Evolutionary conservation across 2,797 vertebrate genomes (phyloP).

Genomic region (Tarsius wallacei): DNA sequence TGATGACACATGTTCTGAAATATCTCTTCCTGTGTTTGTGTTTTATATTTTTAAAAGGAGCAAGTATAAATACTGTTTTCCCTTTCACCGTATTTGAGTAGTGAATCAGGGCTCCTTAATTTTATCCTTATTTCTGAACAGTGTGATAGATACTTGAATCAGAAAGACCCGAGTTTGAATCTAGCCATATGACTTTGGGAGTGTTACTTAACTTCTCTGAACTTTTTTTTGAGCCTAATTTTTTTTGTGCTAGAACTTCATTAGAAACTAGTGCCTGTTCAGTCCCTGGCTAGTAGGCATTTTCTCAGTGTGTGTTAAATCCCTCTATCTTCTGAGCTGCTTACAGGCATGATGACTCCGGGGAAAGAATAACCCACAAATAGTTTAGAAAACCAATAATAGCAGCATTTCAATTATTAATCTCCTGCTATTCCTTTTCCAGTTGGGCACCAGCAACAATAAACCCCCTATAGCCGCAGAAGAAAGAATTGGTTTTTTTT

Average conservation of each 20-base stretch:
- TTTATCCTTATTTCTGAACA: not conserved
- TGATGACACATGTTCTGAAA: slow-evolving; percentile 62
- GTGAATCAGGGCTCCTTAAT: slow-evolving; percentile 54
- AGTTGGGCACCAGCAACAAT: slow-evolving; percentile 74
- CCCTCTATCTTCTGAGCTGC: slow-evolving; percentile 62
- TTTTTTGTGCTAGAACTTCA: not conserved
- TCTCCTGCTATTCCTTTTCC: slow-evolving; percentile 76
- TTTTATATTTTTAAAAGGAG: slow-evolving; percentile 69
- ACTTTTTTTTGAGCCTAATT: not conserved
- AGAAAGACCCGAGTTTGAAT: not conserved
- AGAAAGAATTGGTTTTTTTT: slow-evolving; percentile 68
- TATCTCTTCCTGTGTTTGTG: slow-evolving; percentile 69
- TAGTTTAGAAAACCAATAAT: slow-evolving; percentile 81
- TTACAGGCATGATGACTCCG: slow-evolving; percentile 64
- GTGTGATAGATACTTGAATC: not conserved
- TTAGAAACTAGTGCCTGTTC: slow-evolving; percentile 7
- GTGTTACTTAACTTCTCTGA: not conserved
- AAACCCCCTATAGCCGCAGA: slow-evolving; percentile 68
- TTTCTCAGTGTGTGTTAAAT: slow-evolving; percentile 62
- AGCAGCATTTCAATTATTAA: slow-evolving; percentile 84
- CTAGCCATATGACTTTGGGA: not conserved
- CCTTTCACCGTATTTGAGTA: not conserved
- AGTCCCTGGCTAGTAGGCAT: not conserved
- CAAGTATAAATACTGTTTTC: slow-evolving; percentile 73
- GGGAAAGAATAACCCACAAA: slow-evolving; percentile 76